Evolutionary conservation across 2,113 vertebrate species (phyloP).

Genomic region (Emydura subglobosa): DNA sequence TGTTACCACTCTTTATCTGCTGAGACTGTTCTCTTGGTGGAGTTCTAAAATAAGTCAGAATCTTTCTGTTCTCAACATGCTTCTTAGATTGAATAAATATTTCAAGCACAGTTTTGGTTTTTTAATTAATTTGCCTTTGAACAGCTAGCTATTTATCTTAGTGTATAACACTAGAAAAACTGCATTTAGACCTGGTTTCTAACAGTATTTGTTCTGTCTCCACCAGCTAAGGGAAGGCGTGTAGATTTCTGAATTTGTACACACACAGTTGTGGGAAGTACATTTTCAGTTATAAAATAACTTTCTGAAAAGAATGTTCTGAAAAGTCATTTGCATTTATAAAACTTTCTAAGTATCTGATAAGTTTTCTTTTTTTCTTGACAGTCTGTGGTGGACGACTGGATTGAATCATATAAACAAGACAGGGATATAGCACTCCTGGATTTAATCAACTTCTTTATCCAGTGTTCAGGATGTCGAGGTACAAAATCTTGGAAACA

Average conservation of each 20-base stretch:
- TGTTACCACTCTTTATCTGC: not conserved
- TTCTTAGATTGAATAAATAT: not conserved
- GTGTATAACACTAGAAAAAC: not conserved
- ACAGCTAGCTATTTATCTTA: not conserved
- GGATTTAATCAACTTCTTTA: slow-evolving; percentile 99
- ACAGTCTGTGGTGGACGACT: slow-evolving; percentile 98
- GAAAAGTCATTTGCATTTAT: slow-evolving; percentile 55
- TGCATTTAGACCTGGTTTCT: not conserved
- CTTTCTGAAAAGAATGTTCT: slow-evolving; percentile 18
- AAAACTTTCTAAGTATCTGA: slow-evolving; percentile 64
- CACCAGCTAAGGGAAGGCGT: slow-evolving; percentile 36
- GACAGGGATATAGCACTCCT: slow-evolving; percentile 97
- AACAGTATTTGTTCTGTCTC: slow-evolving; percentile 73
- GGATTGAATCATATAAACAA: slow-evolving; percentile 99
- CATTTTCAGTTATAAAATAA: slow-evolving; percentile 42
- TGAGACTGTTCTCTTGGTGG: not conserved
- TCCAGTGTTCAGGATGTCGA: slow-evolving; percentile 99
- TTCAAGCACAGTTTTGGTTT: not conserved
- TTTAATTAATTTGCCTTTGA: not conserved
- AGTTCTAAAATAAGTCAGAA: not conserved
- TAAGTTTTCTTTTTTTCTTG: slow-evolving; percentile 67
- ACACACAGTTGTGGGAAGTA: slow-evolving; percentile 38
- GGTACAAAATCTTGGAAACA: slow-evolving; percentile 82
- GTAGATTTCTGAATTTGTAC: slow-evolving; percentile 31
- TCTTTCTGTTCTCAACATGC: not conserved